Base-by-base conservation (phyloP, 2,888 invertebrate genomes). In the Parnassius orleans region DNA sequence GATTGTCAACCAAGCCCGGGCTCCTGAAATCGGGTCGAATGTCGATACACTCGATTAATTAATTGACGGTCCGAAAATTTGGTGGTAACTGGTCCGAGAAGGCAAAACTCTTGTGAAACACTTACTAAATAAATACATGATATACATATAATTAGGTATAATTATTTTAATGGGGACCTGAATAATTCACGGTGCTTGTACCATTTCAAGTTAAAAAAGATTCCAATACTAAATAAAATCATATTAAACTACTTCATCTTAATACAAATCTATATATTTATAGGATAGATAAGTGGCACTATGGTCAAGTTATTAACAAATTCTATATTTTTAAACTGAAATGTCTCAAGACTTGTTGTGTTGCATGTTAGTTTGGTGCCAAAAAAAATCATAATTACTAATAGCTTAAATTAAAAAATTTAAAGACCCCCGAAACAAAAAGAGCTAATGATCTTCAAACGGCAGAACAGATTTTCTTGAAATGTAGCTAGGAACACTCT, bases 1-100 rank as follows among this genome's bases (percentile, higher is more conserved):
- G 85, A 89, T 90, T 90, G 90, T 90, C 91, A 90, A 90, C 88
- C 86, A 83, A 81, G 72, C 66, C 69, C 84, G 83, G 68, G 86
- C 89, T 88, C 88, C 90, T 89, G 90, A 89, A 91, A 90, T 87
- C 87, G 87, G 91, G 90, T 90, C 90, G 87, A 87, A 86, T 87
- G 89, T 90, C 90, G 90, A 89, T 90, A 89, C 86, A 89, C 87
- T 87, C 90, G 86, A 87, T 89, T 90, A 88, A 90, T 91, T 91
- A 90, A 87, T 87, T 87, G 90, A 87, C 89, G 86, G 82, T 77
- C 86, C 87, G 82, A 86, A 86, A 87, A 84, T 78, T 83, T 81
- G 82, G 78, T 82, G 78, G 80, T 83, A 87, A 87, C 85, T 87
- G 87, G 88, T 81, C 78, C 83, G 76, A 79, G 76, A 76, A 79